Base-by-base conservation (phyloP, 2,888 invertebrate species). In the Cyclophora albipunctata region DNA sequence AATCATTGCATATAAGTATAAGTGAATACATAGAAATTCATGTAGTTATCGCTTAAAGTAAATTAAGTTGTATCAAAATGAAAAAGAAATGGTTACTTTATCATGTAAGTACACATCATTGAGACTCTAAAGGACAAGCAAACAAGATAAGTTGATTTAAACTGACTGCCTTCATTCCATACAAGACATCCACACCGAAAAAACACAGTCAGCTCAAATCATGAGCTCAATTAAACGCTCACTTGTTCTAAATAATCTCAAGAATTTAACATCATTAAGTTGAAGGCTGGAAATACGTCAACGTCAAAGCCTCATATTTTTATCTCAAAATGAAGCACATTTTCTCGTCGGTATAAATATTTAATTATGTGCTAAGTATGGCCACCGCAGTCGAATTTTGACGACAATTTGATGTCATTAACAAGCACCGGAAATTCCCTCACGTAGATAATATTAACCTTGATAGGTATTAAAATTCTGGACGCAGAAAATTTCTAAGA, bases 361-460 rank as follows among this genome's bases (percentile, higher is more conserved):
- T 78, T 73, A 73, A 79, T 75, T 77, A 59, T 66, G 59, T 65
- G 60, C 63, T 58, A 65, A 69, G 72, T 68, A 63, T 37, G 37
- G 68, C 61, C 60, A 49, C 62, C 63, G 44, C 7, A n/a, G 33
- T 65, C 58, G 58, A 77, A 81, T 82, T 78, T 75, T 71, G 73
- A 69, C 66, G 69, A 73, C 73, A 72, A 76, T 78, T 76, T 71
- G 66, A 64, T 63, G 71, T 81, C 82, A 81, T 84, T 81, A 82
- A 72, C 67, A 71, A 69, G 74, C 66, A 73, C 71, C 67, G 70
- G 69, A 68, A 74, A 84, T 80, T 82, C 80, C 70, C 58, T 50
- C 52, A 54, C 46, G 50, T 48, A 46, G 50, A 47, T 52, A 52
- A 52, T 55, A 50, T 63, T 62, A 62, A 59, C 62, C 63, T 70